Evolutionary conservation across 2,113 vertebrate genomes (phyloP), one percentile per base, ranked within the genome.

Genomic region (Poeciliopsis occidentalis): DNA sequence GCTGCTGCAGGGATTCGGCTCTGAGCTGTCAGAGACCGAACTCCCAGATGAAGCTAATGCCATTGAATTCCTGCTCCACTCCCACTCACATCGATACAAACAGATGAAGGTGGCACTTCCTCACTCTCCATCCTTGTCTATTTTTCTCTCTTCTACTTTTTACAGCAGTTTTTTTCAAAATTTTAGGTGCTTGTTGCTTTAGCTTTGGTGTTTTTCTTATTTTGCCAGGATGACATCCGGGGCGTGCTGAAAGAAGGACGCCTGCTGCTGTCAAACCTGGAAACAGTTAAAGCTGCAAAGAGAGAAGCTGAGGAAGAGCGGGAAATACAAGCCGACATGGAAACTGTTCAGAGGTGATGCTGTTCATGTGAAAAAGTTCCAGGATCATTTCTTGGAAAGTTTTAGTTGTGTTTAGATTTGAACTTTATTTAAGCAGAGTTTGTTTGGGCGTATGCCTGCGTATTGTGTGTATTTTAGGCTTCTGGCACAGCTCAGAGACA

Each of bases 1-100:
- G 94, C 91, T 97, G 92, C 84, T 99, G 76, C 98, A 99, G 65
- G 87, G 94, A 24, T 99, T 99, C 13, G 98, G 97, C 26, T 96
- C 95, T 0, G 97, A 99, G 85, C 82, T 99, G 81, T 96, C 98
- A 0, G 97, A 99, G 81, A 92, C 93, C 0, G 97, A 99, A 62
- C 93, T 99, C 26, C 97, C 97, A 0, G 94, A 96, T 0, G 96
- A 99, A 78, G 93, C 95, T 3, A 93, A 88, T 29, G 93, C 95
- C 5, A 96, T 97, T 1, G 96, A 99, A 83, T 95, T 94, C 86
- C 91, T 98, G 80, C 91, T 99, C 77, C 93, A 92, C 22, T 80
- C 96, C 63, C 96, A 95, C 91, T 94, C 95, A 0, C 95, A 97
- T 39, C 93, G 95, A 75, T 98, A 98, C 92, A 89, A 88, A 76